phyloP scores from a whole-genome alignment of 2,888 invertebrate species.

The Drosophila mercatorum region DNA sequence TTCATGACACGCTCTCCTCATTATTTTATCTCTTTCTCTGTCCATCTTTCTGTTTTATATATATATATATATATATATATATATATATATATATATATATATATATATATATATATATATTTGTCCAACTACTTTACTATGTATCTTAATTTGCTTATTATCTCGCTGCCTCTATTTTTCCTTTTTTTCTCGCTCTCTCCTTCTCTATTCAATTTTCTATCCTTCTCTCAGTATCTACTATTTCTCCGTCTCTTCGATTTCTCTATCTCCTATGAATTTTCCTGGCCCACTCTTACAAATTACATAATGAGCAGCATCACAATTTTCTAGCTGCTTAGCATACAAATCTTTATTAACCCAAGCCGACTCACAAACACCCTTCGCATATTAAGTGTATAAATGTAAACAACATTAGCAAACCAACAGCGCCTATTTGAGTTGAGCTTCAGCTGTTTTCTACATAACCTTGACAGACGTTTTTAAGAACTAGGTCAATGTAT shows the following conservation, averaged over 20 bases:
- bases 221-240: background rate
- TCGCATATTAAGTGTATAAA: background rate
- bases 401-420: no score
- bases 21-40: background rate
- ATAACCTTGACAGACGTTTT: background rate
- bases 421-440: background rate
- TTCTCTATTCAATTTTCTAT: background rate
- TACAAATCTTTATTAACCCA: background rate
- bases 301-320: slow-evolving; percentile 17
- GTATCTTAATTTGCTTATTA: background rate
- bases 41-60: background rate
- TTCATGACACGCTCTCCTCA: background rate
- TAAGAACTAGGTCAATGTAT: no score
- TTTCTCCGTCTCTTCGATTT: no score
- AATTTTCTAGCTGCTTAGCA: slow-evolving; percentile 12
- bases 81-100: no score
- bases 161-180: no score
- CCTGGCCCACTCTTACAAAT: slow-evolving; percentile 8
- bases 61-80: no score
- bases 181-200: background rate
- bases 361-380: background rate
- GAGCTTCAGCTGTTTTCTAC: background rate
- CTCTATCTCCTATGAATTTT: background rate
- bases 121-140: no score
- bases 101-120: no score